These are phyloP conservation scores for Holcopasites calliopsidis DNA, from an alignment of 1,140 invertebrate species.

Conservation along the genomic window DNA sequence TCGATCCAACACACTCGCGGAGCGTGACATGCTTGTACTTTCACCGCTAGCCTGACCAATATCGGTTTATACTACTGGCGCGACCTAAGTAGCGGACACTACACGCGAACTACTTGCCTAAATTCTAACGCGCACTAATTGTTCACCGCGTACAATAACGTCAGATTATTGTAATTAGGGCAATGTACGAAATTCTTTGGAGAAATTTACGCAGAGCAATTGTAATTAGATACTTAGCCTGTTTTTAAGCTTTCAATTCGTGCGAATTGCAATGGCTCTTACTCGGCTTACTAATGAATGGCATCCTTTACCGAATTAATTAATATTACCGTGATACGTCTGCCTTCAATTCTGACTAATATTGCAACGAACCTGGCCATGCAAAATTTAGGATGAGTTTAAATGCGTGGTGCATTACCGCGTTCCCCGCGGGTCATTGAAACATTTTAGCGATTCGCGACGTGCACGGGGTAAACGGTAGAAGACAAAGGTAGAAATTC, in stretches of 20 bases:
- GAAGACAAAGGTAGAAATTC: no score
- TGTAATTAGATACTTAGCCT: no score
- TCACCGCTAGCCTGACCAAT: background rate
- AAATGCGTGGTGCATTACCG: background rate
- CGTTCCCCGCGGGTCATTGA: background rate
- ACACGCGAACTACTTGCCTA: background rate
- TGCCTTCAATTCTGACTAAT: background rate
- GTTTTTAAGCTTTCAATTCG: background rate
- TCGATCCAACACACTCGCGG: no score
- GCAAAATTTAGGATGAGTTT: background rate
- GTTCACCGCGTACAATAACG: background rate
- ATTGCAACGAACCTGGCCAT: background rate
- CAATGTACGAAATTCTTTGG: no score
- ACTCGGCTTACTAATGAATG: background rate
- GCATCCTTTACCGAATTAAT: background rate
- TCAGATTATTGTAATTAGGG: no score
- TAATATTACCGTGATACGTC: background rate
- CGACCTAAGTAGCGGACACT: background rate
- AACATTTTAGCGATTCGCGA: background rate
- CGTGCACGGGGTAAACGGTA: no score
- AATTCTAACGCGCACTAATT: background rate
- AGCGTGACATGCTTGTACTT: constrained; percentile 3
- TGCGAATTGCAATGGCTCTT: background rate
- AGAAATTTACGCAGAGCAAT: no score
- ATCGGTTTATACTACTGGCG: constrained; percentile 15